Base-by-base conservation (phyloP, 2,888 invertebrate genomes). In the Mystacides longicornis region DNA sequence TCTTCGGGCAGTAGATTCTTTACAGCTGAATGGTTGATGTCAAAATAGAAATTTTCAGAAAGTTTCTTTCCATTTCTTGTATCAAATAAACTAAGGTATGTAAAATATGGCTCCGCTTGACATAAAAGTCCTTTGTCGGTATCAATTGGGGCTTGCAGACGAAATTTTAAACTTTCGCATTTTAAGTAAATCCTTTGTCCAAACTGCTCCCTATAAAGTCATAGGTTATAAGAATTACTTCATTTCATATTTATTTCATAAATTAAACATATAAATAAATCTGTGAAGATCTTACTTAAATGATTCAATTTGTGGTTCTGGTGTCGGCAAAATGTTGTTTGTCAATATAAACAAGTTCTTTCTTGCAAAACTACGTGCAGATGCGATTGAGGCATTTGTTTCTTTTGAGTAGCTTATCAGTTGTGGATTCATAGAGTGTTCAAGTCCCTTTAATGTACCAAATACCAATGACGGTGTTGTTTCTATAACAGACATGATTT, bases 21-120 rank as follows among this genome's bases (percentile, higher is more conserved):
- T n/a, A 89, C 85, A 60, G 82, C 80, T 9, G 83, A 79, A 66
- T 86, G 83, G 73, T 93, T 93, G 16, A 92, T 77, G 69, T 93
- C 90, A 67, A 92, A 91, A 70, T 93, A 87, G 74, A 95, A 95
- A 72, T 93, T 93, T 70, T 96, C 96, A 1, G 93, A 90, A 61
- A 97, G 77, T 73, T 96, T 96, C 67, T 85, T 82, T 33, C 89
- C 89, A 62, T 85, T 85, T 66, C 87, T 86, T 4, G 89, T 89
- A 76, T 98, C 97, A 71, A 91, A 98, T 43, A 98, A 73, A 55
- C 93, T 87, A 63, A 98, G 72, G 49, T 88, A 85, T 19, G 95
- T 87, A 67, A 90, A 90, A 73, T 97, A 97, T 0, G 98, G 97
- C 69, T 98, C 98, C 52, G 97, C 87, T 78, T 89, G 88, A 66